These are phyloP conservation scores for Pseudotriccus pelzelni DNA, from an alignment of 2,797 vertebrate genomes.

Conservation along the genomic window DNA sequence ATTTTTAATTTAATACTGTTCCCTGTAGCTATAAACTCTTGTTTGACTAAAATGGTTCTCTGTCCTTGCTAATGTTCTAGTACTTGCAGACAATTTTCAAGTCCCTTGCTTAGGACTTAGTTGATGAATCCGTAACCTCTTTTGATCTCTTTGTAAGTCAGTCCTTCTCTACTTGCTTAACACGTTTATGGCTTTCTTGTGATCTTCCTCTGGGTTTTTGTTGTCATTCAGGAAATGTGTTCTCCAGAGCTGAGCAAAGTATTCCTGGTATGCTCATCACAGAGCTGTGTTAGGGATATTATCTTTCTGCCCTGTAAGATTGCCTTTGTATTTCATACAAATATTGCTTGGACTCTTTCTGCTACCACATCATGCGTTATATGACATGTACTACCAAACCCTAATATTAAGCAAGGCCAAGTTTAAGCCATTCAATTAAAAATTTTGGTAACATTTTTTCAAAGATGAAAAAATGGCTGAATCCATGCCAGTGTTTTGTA, in stretches of 20 bases:
- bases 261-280: background rate
- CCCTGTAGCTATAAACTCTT: background rate
- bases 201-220: background rate
- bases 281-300: background rate
- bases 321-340: background rate
- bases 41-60: background rate
- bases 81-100: background rate
- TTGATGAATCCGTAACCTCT: background rate
- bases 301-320: background rate
- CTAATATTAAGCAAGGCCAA: background rate
- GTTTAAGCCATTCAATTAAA: background rate
- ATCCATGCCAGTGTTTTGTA: background rate
- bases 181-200: background rate
- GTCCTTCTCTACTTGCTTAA: background rate
- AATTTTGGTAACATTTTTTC: background rate
- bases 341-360: background rate
- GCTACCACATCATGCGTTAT: background rate
- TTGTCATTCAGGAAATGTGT: conserved; percentile 19
- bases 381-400: background rate
- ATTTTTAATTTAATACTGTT: background rate
- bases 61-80: background rate
- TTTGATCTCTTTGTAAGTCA: background rate
- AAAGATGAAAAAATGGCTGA: background rate
- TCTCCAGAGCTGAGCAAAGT: background rate
- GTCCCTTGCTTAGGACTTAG: background rate